phyloP scores from a whole-genome alignment of 2,113 vertebrate species.

The Amblyopsis rosae region DNA sequence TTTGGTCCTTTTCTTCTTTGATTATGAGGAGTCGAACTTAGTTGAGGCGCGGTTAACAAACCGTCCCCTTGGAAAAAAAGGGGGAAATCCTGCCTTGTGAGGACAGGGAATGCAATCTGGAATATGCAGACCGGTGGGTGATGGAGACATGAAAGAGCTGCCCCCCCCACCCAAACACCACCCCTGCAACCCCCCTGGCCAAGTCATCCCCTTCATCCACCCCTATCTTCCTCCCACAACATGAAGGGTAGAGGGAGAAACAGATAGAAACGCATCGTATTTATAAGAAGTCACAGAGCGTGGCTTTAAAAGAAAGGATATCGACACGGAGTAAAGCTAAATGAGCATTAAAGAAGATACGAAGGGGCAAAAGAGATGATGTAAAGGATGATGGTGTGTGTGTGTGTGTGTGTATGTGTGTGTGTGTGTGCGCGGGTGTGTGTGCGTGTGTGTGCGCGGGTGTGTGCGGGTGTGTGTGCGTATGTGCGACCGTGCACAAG shows the following conservation, averaged over 20 bases:
- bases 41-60: constrained; percentile 67
- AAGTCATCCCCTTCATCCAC: constrained; percentile 46
- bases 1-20: background rate
- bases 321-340: constrained; percentile 8
- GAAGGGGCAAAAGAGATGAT: constrained; percentile 51
- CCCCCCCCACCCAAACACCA: constrained; percentile 60
- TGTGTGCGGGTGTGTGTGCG: background rate
- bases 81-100: constrained; percentile 67
- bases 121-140: constrained; percentile 68
- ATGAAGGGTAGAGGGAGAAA: constrained; percentile 40
- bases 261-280: constrained; percentile 2
- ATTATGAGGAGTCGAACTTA: constrained; percentile 58
- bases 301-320: constrained; percentile 18
- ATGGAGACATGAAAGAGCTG: constrained; percentile 61
- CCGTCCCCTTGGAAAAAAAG: constrained; percentile 45
- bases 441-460: no score
- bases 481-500: constrained; percentile 56
- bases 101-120: constrained; percentile 68
- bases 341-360: constrained; percentile 2
- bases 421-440: background rate
- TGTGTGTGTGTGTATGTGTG: background rate
- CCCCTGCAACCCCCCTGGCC: constrained; percentile 30
- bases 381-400: constrained; percentile 59
- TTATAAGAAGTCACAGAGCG: constrained; percentile 37
- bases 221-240: constrained; percentile 17